Base-by-base conservation (phyloP, 2,113 vertebrate genomes). In the Brachyhypopomus gauderio region DNA sequence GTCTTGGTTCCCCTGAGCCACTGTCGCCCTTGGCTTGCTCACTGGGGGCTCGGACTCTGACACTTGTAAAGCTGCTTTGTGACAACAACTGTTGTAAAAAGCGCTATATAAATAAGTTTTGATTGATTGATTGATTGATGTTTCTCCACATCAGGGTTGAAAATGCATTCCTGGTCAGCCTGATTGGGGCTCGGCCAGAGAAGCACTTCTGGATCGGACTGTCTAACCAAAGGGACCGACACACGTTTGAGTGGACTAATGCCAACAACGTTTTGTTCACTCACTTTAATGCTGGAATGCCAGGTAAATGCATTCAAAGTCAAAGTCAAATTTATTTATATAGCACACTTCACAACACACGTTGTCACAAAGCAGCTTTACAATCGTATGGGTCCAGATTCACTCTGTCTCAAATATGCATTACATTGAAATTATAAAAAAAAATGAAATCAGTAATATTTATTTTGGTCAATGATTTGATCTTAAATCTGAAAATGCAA, bases 141-240 rank as follows among this genome's bases (percentile, higher is more conserved):
- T 62, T 59, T 76, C 4, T 14, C 55, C 27, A 52, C 78, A 84
- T 19, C 84, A 99, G 97, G 80, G 95, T 95, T 67, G 96, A 98
- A 71, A 97, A 98, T 91, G 95, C 97, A 2, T 99, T 96, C 88
- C 91, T 99, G 38, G 94, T 96, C 83, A 99, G 96, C 87, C 81
- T 97, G 73, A 87, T 97, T 86, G 97, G 97, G 20, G 56, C 94
- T 70, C 94, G 93, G 84, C 88, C 94, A 81, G 97, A 98, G 88
- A 95, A 86, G 67, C 88, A 96, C 83, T 98, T 98, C 82, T 99
- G 97, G 97, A 94, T 93, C 12, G 97, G 97, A 3, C 93, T 99
- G 81, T 96, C 96, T 3, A 96, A 97, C 82, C 62, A 87, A 67
- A 92, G 90, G 66, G 90, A 94, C 76, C 90, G 88, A 62, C 94